Conservation (phyloP, 2,888 invertebrate genomes). For the Trichacis sp. region DNA sequence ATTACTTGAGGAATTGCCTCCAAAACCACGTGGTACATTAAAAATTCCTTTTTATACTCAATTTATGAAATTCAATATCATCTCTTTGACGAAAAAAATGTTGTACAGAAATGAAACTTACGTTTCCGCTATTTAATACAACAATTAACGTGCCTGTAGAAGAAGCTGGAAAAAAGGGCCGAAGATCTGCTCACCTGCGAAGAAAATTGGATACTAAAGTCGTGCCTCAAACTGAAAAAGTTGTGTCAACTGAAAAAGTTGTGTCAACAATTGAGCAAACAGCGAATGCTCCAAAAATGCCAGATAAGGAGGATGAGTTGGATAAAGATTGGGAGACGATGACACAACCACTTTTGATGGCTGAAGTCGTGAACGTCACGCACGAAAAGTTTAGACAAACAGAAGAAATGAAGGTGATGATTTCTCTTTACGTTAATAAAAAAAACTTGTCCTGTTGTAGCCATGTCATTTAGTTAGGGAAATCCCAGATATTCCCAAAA, state of each 20-base stretch:
- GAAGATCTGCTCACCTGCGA: slow-evolving; percentile 52
- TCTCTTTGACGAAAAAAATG: slow-evolving; percentile 26
- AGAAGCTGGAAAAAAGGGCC: slow-evolving; percentile 71
- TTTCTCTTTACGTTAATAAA: too few species aligned
- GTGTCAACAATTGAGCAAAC: slow-evolving; percentile 28
- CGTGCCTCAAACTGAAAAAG: slow-evolving; percentile 27
- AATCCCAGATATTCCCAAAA: too few species aligned
- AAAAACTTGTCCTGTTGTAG: too few species aligned
- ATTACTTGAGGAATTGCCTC: slow-evolving; percentile 78
- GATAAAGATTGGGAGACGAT: slow-evolving; percentile 27
- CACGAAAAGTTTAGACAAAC: slow-evolving; percentile 91
- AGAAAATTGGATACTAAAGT: slow-evolving; percentile 50
- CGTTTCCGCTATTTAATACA: slow-evolving; percentile 86
- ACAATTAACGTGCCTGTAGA: slow-evolving; percentile 86
- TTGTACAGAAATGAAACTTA: slow-evolving; percentile 79
- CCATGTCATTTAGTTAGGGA: too few species aligned
- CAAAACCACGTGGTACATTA: slow-evolving; percentile 68
- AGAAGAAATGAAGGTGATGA: slow-evolving; percentile 92
- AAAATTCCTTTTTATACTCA: neutral
- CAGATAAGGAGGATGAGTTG: slow-evolving; percentile 26
- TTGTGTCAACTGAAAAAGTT: slow-evolving; percentile 30
- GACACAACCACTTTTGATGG: slow-evolving; percentile 81
- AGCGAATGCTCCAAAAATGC: neutral
- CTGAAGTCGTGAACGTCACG: slow-evolving; percentile 91
- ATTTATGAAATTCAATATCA: neutral